These are phyloP conservation scores for Xiphophorus couchianus DNA, from an alignment of 2,113 vertebrate species.

Conservation along the genomic window DNA sequence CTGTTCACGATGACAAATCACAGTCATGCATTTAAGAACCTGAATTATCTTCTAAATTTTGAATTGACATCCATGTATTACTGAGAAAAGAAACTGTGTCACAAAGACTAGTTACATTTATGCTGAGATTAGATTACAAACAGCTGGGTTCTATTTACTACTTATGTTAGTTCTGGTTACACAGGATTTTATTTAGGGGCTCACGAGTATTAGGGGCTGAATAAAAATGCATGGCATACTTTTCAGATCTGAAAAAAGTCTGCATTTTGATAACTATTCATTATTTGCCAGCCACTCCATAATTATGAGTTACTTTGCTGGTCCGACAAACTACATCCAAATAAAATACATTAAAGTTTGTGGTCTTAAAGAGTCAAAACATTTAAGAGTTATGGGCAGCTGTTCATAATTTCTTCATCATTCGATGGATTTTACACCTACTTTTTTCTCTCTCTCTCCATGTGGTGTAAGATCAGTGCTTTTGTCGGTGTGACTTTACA, in stretches of 20 bases:
- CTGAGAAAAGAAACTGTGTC: not conserved
- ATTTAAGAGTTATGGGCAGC: not conserved
- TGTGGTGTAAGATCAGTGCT: not conserved
- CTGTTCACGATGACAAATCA: not conserved
- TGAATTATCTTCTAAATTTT: too few relatives aligned
- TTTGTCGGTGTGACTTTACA: not conserved
- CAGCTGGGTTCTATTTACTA: too few relatives aligned
- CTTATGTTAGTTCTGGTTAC: too few relatives aligned
- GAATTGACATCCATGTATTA: too few relatives aligned
- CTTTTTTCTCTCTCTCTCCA: not conserved
- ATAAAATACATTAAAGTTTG: not conserved
- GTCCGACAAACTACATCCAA: not conserved
- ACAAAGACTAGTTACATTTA: too few relatives aligned
- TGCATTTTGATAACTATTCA: too few relatives aligned
- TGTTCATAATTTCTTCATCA: not conserved
- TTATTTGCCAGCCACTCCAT: not conserved
- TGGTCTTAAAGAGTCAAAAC: not conserved
- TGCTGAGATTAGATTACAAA: too few relatives aligned
- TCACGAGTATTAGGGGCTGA: not conserved
- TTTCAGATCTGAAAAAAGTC: not conserved
- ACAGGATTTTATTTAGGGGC: too few relatives aligned
- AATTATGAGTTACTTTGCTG: not conserved
- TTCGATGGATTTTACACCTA: not conserved
- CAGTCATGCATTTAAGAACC: not conserved
- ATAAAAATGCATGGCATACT: not conserved